Conservation (phyloP, 1,140 invertebrate genomes). For the Sminthurinus signatus region DNA sequence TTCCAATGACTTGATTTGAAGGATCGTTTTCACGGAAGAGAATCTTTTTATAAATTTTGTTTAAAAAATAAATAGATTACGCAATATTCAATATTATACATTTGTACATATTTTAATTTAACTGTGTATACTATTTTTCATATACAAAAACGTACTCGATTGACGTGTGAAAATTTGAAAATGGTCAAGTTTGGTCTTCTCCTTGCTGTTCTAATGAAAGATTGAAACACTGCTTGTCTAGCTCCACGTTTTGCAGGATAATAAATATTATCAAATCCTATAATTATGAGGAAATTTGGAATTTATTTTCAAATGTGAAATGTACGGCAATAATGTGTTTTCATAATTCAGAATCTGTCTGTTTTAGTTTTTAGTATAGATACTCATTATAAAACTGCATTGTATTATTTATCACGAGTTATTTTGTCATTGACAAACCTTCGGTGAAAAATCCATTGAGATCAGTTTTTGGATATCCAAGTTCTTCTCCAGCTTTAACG, state of each 20-base stretch:
- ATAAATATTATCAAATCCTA: conserved; percentile 23
- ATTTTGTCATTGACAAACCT: conserved; percentile 16
- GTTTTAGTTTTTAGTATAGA: too few relatives aligned
- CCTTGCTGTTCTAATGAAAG: conserved; percentile 16
- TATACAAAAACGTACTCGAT: conserved; percentile 6
- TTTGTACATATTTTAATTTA: neutral
- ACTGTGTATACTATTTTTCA: neutral
- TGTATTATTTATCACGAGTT: neutral
- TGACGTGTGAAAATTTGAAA: conserved; percentile 24
- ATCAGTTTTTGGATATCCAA: conserved; percentile 15
- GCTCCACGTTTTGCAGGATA: conserved; percentile 14
- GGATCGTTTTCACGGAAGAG: neutral
- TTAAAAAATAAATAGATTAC: too few relatives aligned
- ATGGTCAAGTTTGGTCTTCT: conserved; percentile 18
- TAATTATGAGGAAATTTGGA: neutral
- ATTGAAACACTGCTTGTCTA: conserved; percentile 10
- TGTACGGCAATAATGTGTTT: neutral
- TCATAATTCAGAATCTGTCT: too few relatives aligned
- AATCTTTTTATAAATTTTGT: neutral
- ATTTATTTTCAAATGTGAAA: neutral
- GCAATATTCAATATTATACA: too few relatives aligned
- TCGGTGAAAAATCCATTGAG: conserved; percentile 24
- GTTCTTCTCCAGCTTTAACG: conserved; percentile 5
- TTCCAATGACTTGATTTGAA: neutral
- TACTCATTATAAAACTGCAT: too few relatives aligned